phyloP scores from a whole-genome alignment of 1,140 invertebrate species.

The Ostrea edulis region DNA sequence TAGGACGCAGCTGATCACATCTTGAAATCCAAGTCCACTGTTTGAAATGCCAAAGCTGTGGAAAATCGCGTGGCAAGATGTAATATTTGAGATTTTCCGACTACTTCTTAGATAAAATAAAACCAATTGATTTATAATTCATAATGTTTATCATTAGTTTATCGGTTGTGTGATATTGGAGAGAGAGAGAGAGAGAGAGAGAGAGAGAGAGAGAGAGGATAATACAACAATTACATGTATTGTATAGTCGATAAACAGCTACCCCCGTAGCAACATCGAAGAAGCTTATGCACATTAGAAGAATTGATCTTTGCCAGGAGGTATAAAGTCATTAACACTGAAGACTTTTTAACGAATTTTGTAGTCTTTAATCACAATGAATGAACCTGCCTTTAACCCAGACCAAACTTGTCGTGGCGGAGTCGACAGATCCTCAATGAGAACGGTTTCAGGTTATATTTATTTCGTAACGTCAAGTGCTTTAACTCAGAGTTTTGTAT shows the following conservation, averaged over 20 bases:
- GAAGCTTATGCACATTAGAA: conserved; percentile 29
- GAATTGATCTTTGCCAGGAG: conserved; percentile 10
- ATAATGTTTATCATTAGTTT: background rate
- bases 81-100: background rate
- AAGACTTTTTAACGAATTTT: background rate
- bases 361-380: conserved; percentile 16
- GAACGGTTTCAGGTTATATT: conserved; percentile 6
- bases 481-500: background rate
- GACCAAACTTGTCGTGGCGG: conserved; percentile 8
- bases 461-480: conserved; percentile 31
- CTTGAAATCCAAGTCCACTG: background rate
- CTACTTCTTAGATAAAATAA: background rate
- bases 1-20: background rate
- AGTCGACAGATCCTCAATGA: background rate
- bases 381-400: background rate
- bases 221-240: background rate
- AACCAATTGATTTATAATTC: background rate
- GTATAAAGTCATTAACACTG: conserved; percentile 25
- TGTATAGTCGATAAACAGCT: background rate
- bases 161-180: background rate
- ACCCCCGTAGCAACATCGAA: background rate
- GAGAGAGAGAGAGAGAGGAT: conserved; percentile 6
- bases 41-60: background rate
- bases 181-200: conserved; percentile 33
- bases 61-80: background rate